phyloP scores from a whole-genome alignment of 2,113 vertebrate species.

The Cryptotis parvus region DNA sequence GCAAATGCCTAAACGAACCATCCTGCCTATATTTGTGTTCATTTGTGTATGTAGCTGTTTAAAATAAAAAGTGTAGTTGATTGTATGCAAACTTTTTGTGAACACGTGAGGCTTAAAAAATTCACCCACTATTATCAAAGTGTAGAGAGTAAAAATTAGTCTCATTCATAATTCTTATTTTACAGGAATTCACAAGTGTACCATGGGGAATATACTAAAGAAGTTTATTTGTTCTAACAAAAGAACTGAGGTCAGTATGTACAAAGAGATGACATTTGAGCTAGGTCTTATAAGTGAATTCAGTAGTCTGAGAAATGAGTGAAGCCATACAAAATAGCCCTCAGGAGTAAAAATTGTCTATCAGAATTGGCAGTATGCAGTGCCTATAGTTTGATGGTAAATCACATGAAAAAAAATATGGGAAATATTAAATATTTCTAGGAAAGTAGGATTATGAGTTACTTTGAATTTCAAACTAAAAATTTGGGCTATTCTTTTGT shows the following conservation, averaged over 20 bases:
- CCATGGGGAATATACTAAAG: not conserved
- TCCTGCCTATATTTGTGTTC: not conserved
- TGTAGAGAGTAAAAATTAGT: not conserved
- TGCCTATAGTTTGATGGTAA: not conserved
- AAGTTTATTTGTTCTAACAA: not conserved
- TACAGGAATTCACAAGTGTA: not conserved
- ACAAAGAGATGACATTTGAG: not conserved
- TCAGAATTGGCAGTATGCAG: not conserved
- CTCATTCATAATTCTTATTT: not conserved
- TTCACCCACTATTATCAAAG: not conserved
- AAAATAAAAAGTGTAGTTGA: slow-evolving; percentile 22
- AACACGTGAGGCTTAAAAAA: not conserved
- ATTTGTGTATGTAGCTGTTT: not conserved
- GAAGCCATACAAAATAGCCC: not conserved
- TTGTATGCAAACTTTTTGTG: not conserved
- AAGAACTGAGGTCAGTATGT: not conserved
- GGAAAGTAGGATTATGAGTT: not conserved
- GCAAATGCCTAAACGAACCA: not conserved
- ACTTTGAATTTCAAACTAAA: not conserved
- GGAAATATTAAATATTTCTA: not conserved
- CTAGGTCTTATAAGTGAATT: not conserved
- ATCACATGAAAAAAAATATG: slow-evolving; percentile 1
- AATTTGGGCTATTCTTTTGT: not conserved
- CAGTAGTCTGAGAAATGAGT: not conserved
- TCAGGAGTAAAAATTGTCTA: not conserved